Evolutionary conservation across 1,140 invertebrate genomes (phyloP), one percentile per base, ranked within the genome.

Genomic region (Magallana ariakensis): DNA sequence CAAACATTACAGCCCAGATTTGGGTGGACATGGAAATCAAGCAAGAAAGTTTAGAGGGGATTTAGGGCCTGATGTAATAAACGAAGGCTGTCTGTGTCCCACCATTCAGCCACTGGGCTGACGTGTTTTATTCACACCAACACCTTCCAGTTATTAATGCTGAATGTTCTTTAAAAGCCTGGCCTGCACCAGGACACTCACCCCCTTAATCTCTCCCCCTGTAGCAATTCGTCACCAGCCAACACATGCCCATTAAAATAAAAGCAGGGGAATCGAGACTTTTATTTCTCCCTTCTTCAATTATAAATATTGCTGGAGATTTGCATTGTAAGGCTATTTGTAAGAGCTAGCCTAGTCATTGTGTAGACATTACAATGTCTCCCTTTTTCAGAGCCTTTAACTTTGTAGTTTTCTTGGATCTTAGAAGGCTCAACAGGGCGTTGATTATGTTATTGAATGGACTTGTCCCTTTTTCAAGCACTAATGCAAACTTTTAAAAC

Each of bases 91-190:
- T 75, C 66, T 26, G 33, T 46, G 33, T 46, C 33, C 33, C 22
- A 33, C 22, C 6, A 26, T 22, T 75, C 22, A 75, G 66, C 66
- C 66, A 75, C 66, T 75, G 66, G 66, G 66, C 66, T 75, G 33
- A 26, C 33, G 22, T 75, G 66, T 46, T 46, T 46, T 46, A 75
- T 75, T 75, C 22, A 26, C 66, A 75, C 66, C 66, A 75, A 75
- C 66, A 75, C 66, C 66, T 75, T 75, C 22, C 66, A 75, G 33
- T 75, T 75, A 75, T 75, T 75, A 26, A 75, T 26, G 22, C 11
- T 1, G 22, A 22, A 46, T 19, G 26, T 75, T 75, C 66, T 75
- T 33, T 26, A 75, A 75, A 75, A 26, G 22, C 7, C 58, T n/a
- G n/a, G n/a, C 66, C 22, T 75, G 22, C 66, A 26, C 13, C 66